Conservation (phyloP, 2,797 vertebrate species). For the Crocidura indochinensis region DNA sequence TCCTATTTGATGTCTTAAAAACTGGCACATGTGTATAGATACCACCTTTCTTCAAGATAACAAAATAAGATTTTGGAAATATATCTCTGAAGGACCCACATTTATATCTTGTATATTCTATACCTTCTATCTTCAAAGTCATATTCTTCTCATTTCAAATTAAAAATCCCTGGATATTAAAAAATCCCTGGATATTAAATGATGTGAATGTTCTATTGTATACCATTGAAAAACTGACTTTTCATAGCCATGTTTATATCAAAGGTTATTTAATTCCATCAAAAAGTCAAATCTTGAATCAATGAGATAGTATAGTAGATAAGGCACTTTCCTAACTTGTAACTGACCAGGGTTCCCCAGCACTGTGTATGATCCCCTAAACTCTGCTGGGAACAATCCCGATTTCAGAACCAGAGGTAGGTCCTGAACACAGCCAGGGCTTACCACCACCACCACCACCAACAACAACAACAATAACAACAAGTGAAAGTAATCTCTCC, state of each 20-base stretch:
- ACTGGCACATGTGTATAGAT: neutral
- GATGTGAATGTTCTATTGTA: neutral
- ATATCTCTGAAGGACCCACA: neutral
- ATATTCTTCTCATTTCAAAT: neutral
- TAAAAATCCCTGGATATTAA: neutral
- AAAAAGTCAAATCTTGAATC: too few species aligned
- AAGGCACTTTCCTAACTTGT: too few species aligned
- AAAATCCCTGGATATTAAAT: neutral
- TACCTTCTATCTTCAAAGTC: neutral
- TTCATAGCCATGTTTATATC: neutral
- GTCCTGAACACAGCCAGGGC: too few species aligned
- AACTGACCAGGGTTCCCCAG: too few species aligned
- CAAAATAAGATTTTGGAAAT: neutral
- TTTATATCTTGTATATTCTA: neutral
- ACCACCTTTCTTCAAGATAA: neutral
- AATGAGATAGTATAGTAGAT: too few species aligned
- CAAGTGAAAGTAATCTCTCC: too few species aligned
- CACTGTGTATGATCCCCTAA: too few species aligned
- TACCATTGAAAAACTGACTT: neutral
- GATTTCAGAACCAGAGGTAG: too few species aligned
- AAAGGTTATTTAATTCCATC: slow-evolving; percentile 24
- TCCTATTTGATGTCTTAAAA: neutral
- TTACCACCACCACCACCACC: too few species aligned
- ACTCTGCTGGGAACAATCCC: too few species aligned
- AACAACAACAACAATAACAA: too few species aligned